Conservation (phyloP, 2,888 invertebrate species). For the Autographa gamma region DNA sequence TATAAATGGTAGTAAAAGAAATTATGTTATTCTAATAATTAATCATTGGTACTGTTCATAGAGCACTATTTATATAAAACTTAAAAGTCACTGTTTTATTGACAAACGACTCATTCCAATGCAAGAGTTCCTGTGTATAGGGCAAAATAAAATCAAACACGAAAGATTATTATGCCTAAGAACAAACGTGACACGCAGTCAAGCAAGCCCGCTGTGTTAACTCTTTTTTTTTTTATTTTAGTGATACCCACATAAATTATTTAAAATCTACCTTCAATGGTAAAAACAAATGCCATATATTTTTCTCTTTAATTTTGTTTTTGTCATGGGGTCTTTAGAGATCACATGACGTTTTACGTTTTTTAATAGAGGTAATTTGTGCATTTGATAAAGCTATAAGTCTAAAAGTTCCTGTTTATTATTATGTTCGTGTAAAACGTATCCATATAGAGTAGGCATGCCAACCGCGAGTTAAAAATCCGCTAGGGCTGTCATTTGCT, state of each 20-base stretch:
- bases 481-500: too few relatives aligned
- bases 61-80: conserved; percentile 61
- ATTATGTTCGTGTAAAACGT: too few relatives aligned
- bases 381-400: too few relatives aligned
- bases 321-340: not conserved
- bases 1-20: conserved; percentile 76
- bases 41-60: conserved; percentile 58
- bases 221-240: conserved; percentile 66
- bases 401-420: too few relatives aligned
- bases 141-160: conserved; percentile 79
- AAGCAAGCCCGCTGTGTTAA: conserved; percentile 79
- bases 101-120: conserved; percentile 66
- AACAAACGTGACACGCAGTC: conserved; percentile 89
- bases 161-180: conserved; percentile 80
- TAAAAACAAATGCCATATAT: not conserved
- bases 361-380: too few relatives aligned
- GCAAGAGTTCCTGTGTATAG: conserved; percentile 60
- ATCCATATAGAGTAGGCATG: too few relatives aligned
- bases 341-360: too few relatives aligned
- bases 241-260: conserved; percentile 45
- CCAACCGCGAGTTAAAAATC: too few relatives aligned
- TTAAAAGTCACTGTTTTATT: conserved; percentile 67
- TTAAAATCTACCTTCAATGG: conserved; percentile 26
- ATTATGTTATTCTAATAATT: conserved; percentile 56
- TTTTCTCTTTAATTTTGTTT: not conserved